Conservation (phyloP, 1,140 invertebrate species). For the Drosophila seguyi region DNA sequence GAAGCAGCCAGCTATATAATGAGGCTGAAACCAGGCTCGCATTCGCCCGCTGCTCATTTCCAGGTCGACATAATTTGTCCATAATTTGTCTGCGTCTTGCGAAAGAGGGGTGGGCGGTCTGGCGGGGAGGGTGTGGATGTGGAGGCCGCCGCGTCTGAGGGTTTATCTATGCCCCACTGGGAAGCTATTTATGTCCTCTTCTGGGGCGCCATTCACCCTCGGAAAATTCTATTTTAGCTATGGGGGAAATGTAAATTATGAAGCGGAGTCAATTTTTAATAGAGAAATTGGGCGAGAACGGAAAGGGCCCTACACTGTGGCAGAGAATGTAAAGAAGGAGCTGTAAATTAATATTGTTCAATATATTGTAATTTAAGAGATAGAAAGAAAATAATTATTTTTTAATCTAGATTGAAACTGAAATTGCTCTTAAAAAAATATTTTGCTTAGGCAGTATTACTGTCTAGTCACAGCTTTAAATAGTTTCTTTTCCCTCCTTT, state of each 20-base stretch:
- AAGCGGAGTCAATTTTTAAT: constrained; percentile 48
- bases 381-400: background rate
- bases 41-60: constrained; percentile 74
- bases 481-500: no score
- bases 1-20: constrained; percentile 70
- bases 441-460: no score
- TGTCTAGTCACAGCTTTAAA: no score
- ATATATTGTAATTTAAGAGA: background rate
- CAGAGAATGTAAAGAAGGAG: background rate
- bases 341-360: background rate
- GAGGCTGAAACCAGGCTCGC: constrained; percentile 64
- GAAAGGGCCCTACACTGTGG: constrained; percentile 4
- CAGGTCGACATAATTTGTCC: constrained; percentile 81
- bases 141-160: constrained; percentile 41
- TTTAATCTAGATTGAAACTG: no score
- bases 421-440: background rate
- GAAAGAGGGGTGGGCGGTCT: background rate
- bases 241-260: constrained; percentile 44
- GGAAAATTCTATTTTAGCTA: constrained; percentile 13
- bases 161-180: constrained; percentile 76
- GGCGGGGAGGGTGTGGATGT: background rate
- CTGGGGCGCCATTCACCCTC: constrained; percentile 45
- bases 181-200: constrained; percentile 75
- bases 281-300: constrained; percentile 19
- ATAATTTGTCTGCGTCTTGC: constrained; percentile 79